Conservation (phyloP, 2,888 invertebrate species). For the Gryllus longicercus region DNA sequence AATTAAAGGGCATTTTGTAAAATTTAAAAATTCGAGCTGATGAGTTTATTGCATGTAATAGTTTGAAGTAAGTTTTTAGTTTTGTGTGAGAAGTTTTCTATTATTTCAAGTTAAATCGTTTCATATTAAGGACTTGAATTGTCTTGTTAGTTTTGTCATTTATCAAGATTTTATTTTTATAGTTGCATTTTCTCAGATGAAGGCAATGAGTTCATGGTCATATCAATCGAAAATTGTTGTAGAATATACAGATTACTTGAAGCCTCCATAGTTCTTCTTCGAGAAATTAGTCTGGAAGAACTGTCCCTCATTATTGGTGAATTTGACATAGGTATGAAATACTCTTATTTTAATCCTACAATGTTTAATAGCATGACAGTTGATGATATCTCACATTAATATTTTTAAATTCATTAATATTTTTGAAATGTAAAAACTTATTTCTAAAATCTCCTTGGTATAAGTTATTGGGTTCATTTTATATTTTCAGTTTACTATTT, state of each 20-base stretch:
- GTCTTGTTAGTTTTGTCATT: not conserved
- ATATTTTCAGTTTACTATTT: too few species aligned
- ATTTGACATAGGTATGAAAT: slow-evolving; percentile 28
- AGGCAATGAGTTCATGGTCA: slow-evolving; percentile 31
- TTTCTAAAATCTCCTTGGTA: not conserved
- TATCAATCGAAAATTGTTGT: slow-evolving; percentile 27
- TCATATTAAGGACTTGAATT: not conserved
- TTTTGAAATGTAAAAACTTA: too few species aligned
- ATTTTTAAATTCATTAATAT: too few species aligned
- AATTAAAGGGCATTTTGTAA: too few species aligned
- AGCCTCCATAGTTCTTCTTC: slow-evolving; percentile 4
- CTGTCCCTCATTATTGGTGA: slow-evolving; percentile 25
- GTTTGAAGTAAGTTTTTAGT: not conserved
- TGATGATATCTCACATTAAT: too few species aligned
- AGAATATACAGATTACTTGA: slow-evolving; percentile 30
- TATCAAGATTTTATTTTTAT: slow-evolving; percentile 18
- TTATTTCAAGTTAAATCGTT: not conserved
- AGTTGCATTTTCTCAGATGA: slow-evolving; percentile 35
- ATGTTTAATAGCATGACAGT: too few species aligned
- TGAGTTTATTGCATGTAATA: too few species aligned
- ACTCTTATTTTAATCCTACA: too few species aligned
- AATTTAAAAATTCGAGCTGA: too few species aligned
- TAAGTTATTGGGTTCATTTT: not conserved
- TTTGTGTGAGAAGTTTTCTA: not conserved
- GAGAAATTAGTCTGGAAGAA: not conserved